Conservation (phyloP, 2,113 vertebrate genomes). For the Phylloscopus whistleri region DNA sequence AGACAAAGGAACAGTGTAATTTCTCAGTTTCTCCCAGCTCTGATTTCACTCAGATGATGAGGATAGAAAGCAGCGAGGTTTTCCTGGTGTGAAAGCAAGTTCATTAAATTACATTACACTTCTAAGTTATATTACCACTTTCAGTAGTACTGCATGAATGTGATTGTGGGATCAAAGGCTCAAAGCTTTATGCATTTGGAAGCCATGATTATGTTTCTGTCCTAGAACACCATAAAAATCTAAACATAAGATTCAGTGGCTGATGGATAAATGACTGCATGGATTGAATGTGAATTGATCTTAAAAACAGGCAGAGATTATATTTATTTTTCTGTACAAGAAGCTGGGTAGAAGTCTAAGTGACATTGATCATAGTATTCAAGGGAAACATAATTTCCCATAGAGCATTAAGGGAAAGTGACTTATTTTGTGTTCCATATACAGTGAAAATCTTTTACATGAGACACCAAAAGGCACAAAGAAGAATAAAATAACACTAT, state of each 20-base stretch:
- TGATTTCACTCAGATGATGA: rapidly evolving
- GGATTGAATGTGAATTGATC: not conserved
- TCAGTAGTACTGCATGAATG: not conserved
- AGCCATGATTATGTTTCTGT: not conserved
- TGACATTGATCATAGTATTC: not conserved
- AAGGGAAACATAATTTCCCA: not conserved
- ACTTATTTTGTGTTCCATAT: not conserved
- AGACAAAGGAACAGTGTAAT: not conserved
- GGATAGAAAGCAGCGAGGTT: not conserved
- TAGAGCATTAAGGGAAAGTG: not conserved
- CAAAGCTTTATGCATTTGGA: not conserved
- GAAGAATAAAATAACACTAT: not conserved
- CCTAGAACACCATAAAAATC: not conserved
- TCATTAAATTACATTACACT: not conserved
- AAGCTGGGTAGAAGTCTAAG: not conserved
- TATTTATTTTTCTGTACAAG: not conserved
- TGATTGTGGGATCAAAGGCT: not conserved
- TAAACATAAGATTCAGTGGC: not conserved
- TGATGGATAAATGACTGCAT: not conserved
- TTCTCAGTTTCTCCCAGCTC: not conserved
- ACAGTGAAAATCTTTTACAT: not conserved
- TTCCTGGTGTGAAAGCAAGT: not conserved
- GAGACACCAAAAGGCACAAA: not conserved
- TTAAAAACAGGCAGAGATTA: not conserved
- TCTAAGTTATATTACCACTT: not conserved